Evolutionary conservation across 2,113 vertebrate species (phyloP).

Genomic region (Mixornis gularis): DNA sequence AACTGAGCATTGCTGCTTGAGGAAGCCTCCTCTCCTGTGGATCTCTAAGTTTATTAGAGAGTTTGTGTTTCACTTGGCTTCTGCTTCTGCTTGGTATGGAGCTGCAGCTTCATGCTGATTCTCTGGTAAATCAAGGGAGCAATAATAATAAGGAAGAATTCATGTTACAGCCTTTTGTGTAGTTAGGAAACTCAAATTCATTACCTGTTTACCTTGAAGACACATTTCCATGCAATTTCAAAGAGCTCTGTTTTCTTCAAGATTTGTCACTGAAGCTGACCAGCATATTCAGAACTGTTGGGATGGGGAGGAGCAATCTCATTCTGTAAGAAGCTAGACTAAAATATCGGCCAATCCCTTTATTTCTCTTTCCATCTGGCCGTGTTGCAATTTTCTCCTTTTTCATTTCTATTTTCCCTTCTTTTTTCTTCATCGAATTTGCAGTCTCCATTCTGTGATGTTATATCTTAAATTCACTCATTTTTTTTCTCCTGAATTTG

Average conservation of each 20-base stretch:
- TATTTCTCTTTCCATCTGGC: not conserved
- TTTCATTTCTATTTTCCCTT: not conserved
- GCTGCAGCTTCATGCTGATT: not conserved
- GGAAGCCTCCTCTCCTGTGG: not conserved
- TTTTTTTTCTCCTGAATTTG: not conserved
- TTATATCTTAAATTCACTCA: not conserved
- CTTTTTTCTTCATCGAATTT: not conserved
- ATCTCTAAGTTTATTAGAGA: not conserved
- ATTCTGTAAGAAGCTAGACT: not conserved
- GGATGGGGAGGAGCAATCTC: not conserved
- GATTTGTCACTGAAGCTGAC: not conserved
- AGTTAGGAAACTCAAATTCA: not conserved
- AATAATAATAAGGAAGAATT: not conserved
- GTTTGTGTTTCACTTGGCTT: not conserved
- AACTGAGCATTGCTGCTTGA: not conserved
- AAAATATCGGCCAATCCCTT: not conserved
- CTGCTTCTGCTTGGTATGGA: not conserved
- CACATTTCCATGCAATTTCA: not conserved
- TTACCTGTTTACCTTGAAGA: not conserved
- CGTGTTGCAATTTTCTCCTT: not conserved
- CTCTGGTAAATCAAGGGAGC: not conserved
- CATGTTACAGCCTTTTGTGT: not conserved
- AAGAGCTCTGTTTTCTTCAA: not conserved
- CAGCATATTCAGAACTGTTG: not conserved
- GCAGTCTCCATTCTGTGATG: not conserved